Percentiles rank a stretch among this genome's conserved stretches.
Conservation (phyloP, 1,140 invertebrate genomes). For the Daktulosphaira vitifoliae region DNA sequence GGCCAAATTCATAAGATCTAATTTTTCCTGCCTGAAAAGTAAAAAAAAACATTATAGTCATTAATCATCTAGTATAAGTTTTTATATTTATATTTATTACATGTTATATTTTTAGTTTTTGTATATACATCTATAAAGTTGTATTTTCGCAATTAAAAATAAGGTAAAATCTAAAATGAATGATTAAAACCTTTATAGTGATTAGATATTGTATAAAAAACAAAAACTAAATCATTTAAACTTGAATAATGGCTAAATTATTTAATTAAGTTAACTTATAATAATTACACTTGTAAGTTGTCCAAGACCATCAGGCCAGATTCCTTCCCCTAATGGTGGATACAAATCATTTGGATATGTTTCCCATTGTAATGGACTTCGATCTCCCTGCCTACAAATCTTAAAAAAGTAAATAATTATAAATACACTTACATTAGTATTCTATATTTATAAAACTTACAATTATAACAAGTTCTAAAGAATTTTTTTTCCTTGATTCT, state of each 20-base stretch:
- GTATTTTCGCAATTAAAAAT: no score
- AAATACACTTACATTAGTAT: neutral
- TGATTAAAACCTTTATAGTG: no score
- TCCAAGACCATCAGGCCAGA: conserved; percentile 34
- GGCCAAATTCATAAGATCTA: conserved; percentile 30
- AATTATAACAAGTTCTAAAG: conserved; percentile 8
- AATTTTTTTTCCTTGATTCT: conserved; percentile 27
- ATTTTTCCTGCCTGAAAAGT: conserved; percentile 21
- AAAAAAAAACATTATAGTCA: no score
- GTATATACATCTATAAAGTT: no score
- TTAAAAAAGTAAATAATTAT: neutral
- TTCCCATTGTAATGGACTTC: conserved; percentile 27
- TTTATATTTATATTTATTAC: no score
- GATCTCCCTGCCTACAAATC: conserved; percentile 35
- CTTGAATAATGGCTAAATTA: no score
- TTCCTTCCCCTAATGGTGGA: conserved; percentile 1
- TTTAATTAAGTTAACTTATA: no score
- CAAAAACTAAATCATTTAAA: no score
- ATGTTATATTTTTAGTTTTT: no score
- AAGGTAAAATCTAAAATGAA: no score
- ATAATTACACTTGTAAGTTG: conserved; percentile 32
- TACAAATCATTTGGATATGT: conserved; percentile 34
- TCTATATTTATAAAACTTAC: conserved; percentile 4
- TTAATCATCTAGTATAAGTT: no score
- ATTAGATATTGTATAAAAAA: no score